These are phyloP conservation scores for Clarias fuscus DNA, from an alignment of 2,797 vertebrate genomes.

Conservation along the genomic window DNA sequence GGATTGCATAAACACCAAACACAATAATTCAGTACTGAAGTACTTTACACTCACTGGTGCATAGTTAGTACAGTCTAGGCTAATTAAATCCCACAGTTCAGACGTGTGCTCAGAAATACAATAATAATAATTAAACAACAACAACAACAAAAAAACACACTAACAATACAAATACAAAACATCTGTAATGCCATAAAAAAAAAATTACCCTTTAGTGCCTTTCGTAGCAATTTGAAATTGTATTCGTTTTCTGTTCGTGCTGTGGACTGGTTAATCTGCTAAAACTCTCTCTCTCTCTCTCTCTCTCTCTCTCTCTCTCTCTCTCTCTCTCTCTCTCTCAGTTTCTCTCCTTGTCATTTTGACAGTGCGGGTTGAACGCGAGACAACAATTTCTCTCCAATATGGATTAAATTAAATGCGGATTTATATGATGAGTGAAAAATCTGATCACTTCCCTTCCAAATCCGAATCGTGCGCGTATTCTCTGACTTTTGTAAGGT, in stretches of 20 bases:
- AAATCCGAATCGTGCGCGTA: constrained; percentile 57
- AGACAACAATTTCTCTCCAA: constrained; percentile 69
- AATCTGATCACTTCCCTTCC: constrained; percentile 56
- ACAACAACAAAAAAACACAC: not conserved
- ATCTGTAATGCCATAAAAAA: not conserved
- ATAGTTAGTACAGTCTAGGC: too few relatives aligned
- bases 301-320: constrained; percentile 39
- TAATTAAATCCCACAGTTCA: not conserved
- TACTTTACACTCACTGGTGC: not conserved
- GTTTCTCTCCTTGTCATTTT: constrained; percentile 62
- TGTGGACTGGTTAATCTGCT: not conserved
- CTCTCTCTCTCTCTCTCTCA: constrained; percentile 38
- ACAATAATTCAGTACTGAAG: not conserved
- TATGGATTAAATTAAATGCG: constrained; percentile 72
- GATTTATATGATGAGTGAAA: constrained; percentile 69
- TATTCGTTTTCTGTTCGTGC: not conserved
- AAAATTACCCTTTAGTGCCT: not conserved
- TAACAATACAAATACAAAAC: not conserved
- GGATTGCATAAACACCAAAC: not conserved
- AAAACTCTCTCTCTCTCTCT: constrained; percentile 18
- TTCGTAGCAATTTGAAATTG: not conserved
- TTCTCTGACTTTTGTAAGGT: constrained; percentile 54
- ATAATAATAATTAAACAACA: not conserved
- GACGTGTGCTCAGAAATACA: not conserved
- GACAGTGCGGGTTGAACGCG: constrained; percentile 69